Evolutionary conservation across 2,113 vertebrate species (phyloP), one percentile per base, ranked within the genome.

Genomic region (Pardalotus punctatus): DNA sequence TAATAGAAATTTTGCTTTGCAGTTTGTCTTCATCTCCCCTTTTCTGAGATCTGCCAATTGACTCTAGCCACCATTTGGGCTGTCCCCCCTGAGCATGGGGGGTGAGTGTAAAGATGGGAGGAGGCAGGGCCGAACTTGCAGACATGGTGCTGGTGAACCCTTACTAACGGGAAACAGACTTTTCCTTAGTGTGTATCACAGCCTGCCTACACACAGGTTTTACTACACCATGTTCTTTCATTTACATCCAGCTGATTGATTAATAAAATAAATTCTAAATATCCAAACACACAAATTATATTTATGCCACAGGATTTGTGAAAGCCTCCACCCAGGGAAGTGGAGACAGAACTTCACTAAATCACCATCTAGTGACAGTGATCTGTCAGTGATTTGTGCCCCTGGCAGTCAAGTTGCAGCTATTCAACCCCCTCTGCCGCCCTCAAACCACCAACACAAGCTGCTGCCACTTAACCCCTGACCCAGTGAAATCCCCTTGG

Each of bases 31-130:
- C 24, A 35, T 53, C 7, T 74, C 10, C 14, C 61, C 13, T 24
- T 53, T 93, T 8, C 54, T 13, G 6, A 78, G 38, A 28, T 33
- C 43, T 74, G 38, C 24, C 0, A 2, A 42, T 25, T 56, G 33
- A 7, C 7, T 47, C 35, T 21, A 24, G 27, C 35, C 86, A 38
- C 76, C 2, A 2, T 86, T 56, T 83, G 35, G 23, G 27, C 47
- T 61, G 28, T 62, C 36, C 12, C 77, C 11, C 6, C 33, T n/a
- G 42, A 1, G 1, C 0, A 1, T 14, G 10, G 9, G 4, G 27
- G 4, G 1, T 13, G 20, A 86, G 9, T 38, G 21, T 19, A 54
- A 89, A 54, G 25, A 25, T 47, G 47, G 60, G n/a, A 61, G 50
- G 60, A 73, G 14, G 57, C 4, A 25, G 19, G 12, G 45, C n/a